Evolutionary conservation across 2,888 invertebrate species (phyloP), one percentile per base, ranked within the genome.

Genomic region (Flexamia atlantica): DNA sequence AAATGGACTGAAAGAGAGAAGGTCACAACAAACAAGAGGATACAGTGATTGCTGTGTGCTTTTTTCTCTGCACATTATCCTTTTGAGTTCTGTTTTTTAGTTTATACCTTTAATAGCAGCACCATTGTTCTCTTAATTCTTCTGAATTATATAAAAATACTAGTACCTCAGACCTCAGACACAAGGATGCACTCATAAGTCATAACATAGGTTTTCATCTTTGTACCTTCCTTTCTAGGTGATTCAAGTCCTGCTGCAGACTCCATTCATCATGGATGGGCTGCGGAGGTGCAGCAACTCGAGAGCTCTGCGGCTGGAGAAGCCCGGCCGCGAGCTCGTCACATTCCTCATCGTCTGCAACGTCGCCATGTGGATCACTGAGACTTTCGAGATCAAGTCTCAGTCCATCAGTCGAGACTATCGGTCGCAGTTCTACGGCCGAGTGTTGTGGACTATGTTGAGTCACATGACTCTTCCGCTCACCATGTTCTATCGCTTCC

Each of bases 401-500:
- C 91, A 92, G 57, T 84, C 85, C 14, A 92, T 92, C 83, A 90
- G 91, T 57, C 90, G 91, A 85, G 91, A 92, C 84, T 90, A 91
- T 70, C 91, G 94, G 89, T 93, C 94, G 88, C 92, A 93, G 50
- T 95, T 92, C 89, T 95, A 95, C 88, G 95, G 95, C 30, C 93
- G 93, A 87, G 92, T 93, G 1, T 87, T 94, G 36, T 96, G 95
- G 95, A 93, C 94, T 7, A 92, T 96, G 72, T 90, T 96, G 5
- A 94, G 94, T 28, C 95, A 96, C 88, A 90, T 95, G 88, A 94
- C 94, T 46, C 90, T 95, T 14, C 96, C 96, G 0, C 90, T 96
- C 2, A 95, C 94, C 84, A 94, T 95, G 92, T 95, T 95, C 90
- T 96, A 95, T 88, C 91, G 95, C 84, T 95, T 95, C 89, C 95